Conservation (phyloP, 2,113 vertebrate species). For the Callipepla squamata region DNA sequence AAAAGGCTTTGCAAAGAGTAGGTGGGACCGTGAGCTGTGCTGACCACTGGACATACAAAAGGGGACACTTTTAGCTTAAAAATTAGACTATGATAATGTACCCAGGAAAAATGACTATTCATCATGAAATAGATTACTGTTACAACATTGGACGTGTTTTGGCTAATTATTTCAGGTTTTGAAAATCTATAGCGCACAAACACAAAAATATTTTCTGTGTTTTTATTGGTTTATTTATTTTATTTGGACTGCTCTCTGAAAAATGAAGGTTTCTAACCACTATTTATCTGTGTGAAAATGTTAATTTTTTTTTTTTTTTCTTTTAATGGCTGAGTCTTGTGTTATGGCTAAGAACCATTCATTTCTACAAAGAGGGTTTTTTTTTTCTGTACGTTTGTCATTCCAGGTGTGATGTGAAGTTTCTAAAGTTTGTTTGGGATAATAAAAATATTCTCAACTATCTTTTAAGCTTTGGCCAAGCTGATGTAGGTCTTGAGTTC, state of each 20-base stretch:
- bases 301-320: background rate
- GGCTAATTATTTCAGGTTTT: background rate
- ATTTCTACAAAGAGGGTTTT: background rate
- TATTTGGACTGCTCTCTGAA: background rate
- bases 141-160: background rate
- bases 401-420: background rate
- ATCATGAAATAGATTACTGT: background rate
- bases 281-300: background rate
- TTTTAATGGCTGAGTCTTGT: background rate
- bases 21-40: background rate
- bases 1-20: background rate
- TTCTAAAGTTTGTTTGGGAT: background rate
- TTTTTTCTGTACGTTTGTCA: background rate
- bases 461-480: background rate
- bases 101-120: background rate
- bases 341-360: background rate
- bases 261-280: background rate
- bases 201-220: background rate
- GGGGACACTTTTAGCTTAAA: background rate
- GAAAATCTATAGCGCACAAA: background rate
- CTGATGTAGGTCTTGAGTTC: background rate
- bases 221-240: background rate
- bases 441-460: background rate
- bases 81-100: background rate
- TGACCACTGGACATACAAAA: background rate